Base-by-base conservation (phyloP, 2,888 invertebrate species). In the Andrena chrysosceles region DNA sequence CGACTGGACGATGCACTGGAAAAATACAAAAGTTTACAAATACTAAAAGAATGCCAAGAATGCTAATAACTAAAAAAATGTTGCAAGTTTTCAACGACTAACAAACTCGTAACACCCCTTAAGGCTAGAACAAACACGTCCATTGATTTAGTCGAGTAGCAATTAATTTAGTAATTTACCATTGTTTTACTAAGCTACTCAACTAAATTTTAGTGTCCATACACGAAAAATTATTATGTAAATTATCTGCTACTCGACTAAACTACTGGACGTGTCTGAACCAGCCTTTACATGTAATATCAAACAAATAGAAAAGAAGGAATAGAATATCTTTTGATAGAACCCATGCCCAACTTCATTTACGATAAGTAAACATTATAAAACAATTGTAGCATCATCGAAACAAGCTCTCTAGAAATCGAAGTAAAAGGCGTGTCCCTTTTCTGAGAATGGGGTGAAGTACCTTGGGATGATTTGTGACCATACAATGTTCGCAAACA, bases 401-500 rank as follows among this genome's bases (percentile, higher is more conserved):
- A 20, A 42, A 59, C 29, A 35, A 10, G 48, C 13, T 56, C 0
- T 31, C 26, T 26, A 10, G 26, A 42, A 1, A 23, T n/a, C 6
- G 0, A 26, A 31, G n/a, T 23, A 4, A 49, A 35, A 3, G 20
- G 0, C 16, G 2, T 56, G 7, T 23, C 16, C 10, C 16, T 54
- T 52, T 54, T 20, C 20, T 26, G 63, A 2, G 20, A 52, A 52
- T 6, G 33, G 16, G 3, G 0, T 10, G 48, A 64, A 59, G 35
- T 96, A 99, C 99, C 96, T 98, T 98, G 52, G 98, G 97, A 95
- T 99, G 99, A 94, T 97, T 98, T 90, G 98, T 97, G 85, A 99
- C 98, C 96, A 99, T 97, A 95, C 99, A 99, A 95, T 98, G 96
- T 95, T 99, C 99, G 94, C 99, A 99, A 92, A 99, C 99, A 96